Percentiles rank a stretch among this genome's conserved stretches.
Evolutionary conservation across 2,797 vertebrate species (phyloP).

Genomic region (Brachyalestes nurse): DNA sequence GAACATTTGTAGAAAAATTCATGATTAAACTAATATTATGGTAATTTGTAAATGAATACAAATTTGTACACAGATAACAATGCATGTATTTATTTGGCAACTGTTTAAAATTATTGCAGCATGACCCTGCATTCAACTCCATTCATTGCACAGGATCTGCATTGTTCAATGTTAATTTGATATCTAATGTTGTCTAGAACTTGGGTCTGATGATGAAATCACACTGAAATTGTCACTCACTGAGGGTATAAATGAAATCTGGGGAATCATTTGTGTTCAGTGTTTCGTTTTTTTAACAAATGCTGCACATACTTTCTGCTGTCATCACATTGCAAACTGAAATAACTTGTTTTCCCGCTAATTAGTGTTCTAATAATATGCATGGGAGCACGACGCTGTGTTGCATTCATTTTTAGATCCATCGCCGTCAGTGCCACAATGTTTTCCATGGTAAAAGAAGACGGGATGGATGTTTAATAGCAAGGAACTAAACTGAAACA

Average conservation of each 20-base stretch:
- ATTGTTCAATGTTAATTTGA: not conserved
- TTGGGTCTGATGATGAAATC: not conserved
- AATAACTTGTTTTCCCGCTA: not conserved
- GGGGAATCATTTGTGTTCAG: not conserved
- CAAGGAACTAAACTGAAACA: not conserved
- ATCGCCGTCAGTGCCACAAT: not conserved
- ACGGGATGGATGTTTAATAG: not conserved
- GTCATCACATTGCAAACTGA: not conserved
- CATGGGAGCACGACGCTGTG: not conserved
- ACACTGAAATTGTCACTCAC: not conserved
- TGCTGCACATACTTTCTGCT: not conserved
- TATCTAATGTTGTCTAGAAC: not conserved
- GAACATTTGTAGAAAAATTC: not conserved
- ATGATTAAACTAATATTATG: not conserved
- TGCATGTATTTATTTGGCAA: not conserved
- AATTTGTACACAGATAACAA: not conserved
- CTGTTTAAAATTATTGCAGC: not conserved
- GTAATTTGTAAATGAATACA: not conserved
- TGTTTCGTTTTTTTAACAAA: not conserved
- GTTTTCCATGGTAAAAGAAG: not conserved
- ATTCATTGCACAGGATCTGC: not conserved
- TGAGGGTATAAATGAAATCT: not conserved
- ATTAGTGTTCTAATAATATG: slow-evolving; percentile 23
- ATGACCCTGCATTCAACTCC: not conserved
- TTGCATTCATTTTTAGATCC: slow-evolving; percentile 4